A percentile compares a stretch with the other conserved stretches of the same genome.
Evolutionary conservation across 2,888 invertebrate genomes (phyloP).

Genomic region (Cosmia pyralina): DNA sequence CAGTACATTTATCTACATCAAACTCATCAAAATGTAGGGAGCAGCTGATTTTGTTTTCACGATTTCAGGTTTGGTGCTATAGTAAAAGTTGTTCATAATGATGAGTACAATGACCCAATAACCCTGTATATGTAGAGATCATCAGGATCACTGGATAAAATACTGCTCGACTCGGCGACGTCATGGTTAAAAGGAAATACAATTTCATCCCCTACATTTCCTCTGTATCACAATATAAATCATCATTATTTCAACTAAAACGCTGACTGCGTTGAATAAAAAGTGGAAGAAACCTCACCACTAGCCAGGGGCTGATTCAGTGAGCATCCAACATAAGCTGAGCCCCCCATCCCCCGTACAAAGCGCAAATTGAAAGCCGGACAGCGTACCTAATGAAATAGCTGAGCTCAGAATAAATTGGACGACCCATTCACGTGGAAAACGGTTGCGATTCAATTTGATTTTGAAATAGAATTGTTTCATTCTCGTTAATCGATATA

Average conservation of each 20-base stretch:
- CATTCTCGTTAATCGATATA: constrained; percentile 58
- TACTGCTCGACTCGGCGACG: background rate
- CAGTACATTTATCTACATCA: no score
- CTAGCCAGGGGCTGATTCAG: constrained; percentile 65
- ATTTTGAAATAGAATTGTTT: constrained; percentile 76
- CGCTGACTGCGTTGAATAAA: constrained; percentile 61
- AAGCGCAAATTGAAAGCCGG: constrained; percentile 58
- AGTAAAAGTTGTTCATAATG: no score
- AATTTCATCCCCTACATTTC: constrained; percentile 11
- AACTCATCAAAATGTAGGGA: no score
- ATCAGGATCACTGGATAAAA: background rate
- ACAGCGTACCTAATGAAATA: constrained; percentile 69
- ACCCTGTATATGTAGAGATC: no score
- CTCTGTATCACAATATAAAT: constrained; percentile 52
- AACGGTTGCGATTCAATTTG: constrained; percentile 76
- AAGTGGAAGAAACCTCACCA: constrained; percentile 60
- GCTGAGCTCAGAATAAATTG: constrained; percentile 67
- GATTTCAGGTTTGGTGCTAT: no score
- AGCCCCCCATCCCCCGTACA: constrained; percentile 57
- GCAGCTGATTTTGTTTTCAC: no score
- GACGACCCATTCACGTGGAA: constrained; percentile 70
- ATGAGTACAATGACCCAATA: no score
- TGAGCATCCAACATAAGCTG: constrained; percentile 56
- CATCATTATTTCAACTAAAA: constrained; percentile 62
- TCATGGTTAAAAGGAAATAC: constrained; percentile 4